Conservation (phyloP, 2,888 invertebrate genomes). For the Frankliniella fusca region DNA sequence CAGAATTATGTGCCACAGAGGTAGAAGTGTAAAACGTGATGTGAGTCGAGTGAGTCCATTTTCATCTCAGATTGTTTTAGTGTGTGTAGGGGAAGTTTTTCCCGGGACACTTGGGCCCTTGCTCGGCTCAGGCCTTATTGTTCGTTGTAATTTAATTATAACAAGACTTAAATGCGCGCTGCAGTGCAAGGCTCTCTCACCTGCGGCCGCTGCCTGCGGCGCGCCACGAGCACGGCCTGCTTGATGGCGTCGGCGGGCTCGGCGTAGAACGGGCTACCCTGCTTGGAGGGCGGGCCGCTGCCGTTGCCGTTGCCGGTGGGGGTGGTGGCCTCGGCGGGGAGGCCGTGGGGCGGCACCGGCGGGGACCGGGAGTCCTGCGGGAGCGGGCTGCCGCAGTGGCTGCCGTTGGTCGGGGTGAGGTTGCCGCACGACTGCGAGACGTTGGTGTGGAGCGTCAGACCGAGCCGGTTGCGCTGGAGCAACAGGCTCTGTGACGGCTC, state of each 20-base stretch:
- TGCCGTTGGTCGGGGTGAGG: slow-evolving; percentile 37
- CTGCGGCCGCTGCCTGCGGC: slow-evolving; percentile 44
- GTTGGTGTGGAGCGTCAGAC: slow-evolving; percentile 37
- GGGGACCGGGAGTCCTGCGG: slow-evolving; percentile 8
- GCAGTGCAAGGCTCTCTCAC: slow-evolving; percentile 31
- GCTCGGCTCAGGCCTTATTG: too few species aligned
- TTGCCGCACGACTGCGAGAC: slow-evolving; percentile 28
- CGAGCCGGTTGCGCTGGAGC: slow-evolving; percentile 37
- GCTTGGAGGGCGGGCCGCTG: slow-evolving; percentile 53
- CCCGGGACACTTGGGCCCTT: too few species aligned
- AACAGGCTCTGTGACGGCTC: neutral
- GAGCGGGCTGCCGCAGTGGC: slow-evolving; percentile 34
- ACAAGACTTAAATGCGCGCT: slow-evolving; percentile 22
- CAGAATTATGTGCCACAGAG: too few species aligned
- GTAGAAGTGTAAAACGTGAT: too few species aligned
- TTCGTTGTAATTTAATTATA: too few species aligned
- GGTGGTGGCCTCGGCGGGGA: slow-evolving; percentile 33
- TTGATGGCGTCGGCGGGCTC: slow-evolving; percentile 82
- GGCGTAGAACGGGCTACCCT: slow-evolving; percentile 82
- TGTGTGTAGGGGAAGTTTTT: too few species aligned
- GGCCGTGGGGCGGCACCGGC: slow-evolving; percentile 32
- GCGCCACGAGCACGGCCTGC: slow-evolving; percentile 46
- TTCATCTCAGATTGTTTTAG: too few species aligned
- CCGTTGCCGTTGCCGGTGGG: slow-evolving; percentile 34
- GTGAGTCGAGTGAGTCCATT: too few species aligned